Percentiles rank a stretch among this genome's conserved stretches.
Conservation (phyloP, 2,888 invertebrate genomes). For the Deroplatys truncata region DNA sequence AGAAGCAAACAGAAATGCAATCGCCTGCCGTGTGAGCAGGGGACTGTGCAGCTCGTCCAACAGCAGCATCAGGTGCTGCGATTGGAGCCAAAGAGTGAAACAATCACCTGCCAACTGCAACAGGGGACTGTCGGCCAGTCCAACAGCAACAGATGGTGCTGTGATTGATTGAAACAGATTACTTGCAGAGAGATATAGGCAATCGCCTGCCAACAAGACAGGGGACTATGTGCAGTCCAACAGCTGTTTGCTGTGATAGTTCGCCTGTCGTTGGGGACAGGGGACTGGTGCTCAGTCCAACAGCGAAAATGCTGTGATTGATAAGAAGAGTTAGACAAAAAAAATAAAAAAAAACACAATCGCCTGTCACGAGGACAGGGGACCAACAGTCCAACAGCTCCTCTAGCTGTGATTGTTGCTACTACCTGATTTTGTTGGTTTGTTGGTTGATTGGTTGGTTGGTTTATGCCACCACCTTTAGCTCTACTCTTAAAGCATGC, state of each 20-base stretch:
- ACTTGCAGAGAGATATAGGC: neutral
- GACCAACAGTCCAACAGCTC: conserved; percentile 30
- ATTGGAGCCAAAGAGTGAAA: conserved; percentile 22
- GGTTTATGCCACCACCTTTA: conserved; percentile 9
- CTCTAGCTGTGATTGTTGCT: conserved; percentile 29
- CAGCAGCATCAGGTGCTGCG: conserved; percentile 27
- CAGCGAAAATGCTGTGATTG: conserved; percentile 24
- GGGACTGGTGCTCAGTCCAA: conserved; percentile 2
- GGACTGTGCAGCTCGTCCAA: conserved; percentile 28
- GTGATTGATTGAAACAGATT: conserved; percentile 1
- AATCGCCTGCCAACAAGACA: conserved; percentile 23
- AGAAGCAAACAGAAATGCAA: conserved; percentile 29
- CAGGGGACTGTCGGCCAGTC: conserved; percentile 24
- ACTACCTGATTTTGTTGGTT: conserved; percentile 17
- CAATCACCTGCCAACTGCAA: conserved; percentile 40
- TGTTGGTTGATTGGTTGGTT: neutral
- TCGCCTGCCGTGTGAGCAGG: conserved; percentile 29
- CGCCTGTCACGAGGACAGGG: conserved; percentile 29
- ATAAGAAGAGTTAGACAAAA: neutral
- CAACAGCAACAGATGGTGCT: conserved; percentile 20
- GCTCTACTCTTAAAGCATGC: neutral
- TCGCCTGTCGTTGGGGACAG: conserved; percentile 10
- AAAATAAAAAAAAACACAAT: conserved; percentile 35
- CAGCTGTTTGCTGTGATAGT: conserved; percentile 24
- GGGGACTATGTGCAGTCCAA: conserved; percentile 23